Evolutionary conservation across 2,113 vertebrate genomes (phyloP).

Genomic region (Cephalophus harveyi): DNA sequence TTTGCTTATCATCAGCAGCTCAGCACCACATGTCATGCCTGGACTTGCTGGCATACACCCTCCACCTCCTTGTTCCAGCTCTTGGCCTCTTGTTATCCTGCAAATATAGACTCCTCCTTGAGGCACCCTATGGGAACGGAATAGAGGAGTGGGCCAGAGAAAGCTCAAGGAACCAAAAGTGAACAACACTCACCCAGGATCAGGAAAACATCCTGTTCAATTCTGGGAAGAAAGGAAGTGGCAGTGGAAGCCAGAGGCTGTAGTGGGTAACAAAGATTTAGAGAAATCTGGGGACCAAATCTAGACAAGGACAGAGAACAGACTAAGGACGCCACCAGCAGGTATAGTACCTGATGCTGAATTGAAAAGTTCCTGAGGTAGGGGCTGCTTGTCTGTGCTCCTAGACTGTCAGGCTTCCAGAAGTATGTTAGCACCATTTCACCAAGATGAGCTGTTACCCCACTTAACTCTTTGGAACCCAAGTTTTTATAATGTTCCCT

Average conservation of each 20-base stretch:
- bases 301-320: not conserved
- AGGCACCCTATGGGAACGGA: not conserved
- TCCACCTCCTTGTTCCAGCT: not conserved
- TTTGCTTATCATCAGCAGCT: constrained; percentile 30
- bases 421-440: not conserved
- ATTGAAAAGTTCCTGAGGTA: not conserved
- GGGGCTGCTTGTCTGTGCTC: not conserved
- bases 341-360: not conserved
- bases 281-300: not conserved
- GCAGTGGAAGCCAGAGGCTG: not conserved
- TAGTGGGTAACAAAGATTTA: not conserved
- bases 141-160: not conserved
- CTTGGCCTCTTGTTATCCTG: not conserved
- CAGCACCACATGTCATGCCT: not conserved
- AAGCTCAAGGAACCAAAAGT: not conserved
- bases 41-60: not conserved
- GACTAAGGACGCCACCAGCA: not conserved
- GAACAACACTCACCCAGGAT: not conserved
- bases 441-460: not conserved
- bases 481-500: not conserved
- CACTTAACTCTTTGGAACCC: not conserved
- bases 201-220: not conserved
- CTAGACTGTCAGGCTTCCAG: not conserved
- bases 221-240: not conserved
- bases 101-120: not conserved